Evolutionary conservation across 1,140 invertebrate genomes (phyloP).

Genomic region (Hormaphis cornu): DNA sequence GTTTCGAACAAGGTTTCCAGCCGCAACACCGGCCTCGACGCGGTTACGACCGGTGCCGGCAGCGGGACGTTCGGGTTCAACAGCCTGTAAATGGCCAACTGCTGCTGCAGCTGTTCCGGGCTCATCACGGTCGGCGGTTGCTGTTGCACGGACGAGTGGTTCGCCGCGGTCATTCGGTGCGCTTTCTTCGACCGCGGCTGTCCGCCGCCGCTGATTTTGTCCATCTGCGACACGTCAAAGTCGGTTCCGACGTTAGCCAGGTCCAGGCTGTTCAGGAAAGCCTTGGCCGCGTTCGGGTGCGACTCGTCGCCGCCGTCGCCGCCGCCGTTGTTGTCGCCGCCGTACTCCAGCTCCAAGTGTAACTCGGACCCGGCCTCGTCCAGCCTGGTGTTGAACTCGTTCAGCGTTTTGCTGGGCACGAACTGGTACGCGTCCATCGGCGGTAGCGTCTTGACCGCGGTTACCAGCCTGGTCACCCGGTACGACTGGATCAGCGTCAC

Average conservation of each 20-base stretch:
- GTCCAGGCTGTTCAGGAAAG: conserved; percentile 53
- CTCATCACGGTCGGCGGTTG: conserved; percentile 42
- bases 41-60: conserved; percentile 56
- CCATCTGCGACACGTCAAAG: conserved; percentile 58
- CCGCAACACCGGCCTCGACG: conserved; percentile 62
- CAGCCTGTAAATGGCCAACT: conserved; percentile 58
- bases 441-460: conserved; percentile 76
- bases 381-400: conserved; percentile 75
- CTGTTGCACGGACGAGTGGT: neutral
- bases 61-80: conserved; percentile 56
- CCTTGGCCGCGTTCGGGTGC: conserved; percentile 45
- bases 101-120: conserved; percentile 63
- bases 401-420: conserved; percentile 73
- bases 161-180: conserved; percentile 39
- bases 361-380: conserved; percentile 81
- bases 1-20: conserved; percentile 71
- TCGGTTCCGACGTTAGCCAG: conserved; percentile 56
- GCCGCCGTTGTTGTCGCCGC: conserved; percentile 62
- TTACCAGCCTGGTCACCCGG: conserved; percentile 71
- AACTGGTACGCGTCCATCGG: conserved; percentile 78
- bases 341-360: conserved; percentile 71
- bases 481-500: conserved; percentile 80
- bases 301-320: conserved; percentile 45
- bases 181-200: conserved; percentile 51
- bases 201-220: conserved; percentile 50